phyloP scores from a whole-genome alignment of 2,888 invertebrate species.

The Stenodema calcarata region DNA sequence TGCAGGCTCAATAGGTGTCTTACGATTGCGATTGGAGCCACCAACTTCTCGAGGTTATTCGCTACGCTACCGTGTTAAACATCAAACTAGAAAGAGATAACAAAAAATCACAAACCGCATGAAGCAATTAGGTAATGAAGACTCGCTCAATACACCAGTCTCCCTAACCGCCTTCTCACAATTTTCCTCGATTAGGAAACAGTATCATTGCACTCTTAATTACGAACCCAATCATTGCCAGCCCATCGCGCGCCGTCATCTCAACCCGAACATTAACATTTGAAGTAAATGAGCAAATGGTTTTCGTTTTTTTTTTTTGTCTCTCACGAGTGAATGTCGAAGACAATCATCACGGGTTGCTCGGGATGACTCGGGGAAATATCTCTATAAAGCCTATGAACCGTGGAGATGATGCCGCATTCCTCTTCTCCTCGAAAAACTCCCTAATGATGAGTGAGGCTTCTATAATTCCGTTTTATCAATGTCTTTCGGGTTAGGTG shows the following conservation, averaged over 20 bases:
- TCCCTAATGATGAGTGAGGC: not conserved
- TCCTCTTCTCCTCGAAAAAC: not conserved
- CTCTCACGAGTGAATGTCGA: not conserved
- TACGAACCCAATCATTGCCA: not conserved
- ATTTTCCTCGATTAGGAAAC: not conserved
- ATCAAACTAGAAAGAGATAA: not conserved
- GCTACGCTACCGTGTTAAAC: not conserved
- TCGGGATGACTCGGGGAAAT: not conserved
- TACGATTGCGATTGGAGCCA: too few species aligned
- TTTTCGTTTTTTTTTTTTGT: not conserved
- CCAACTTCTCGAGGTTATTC: not conserved
- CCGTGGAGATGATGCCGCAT: conserved; percentile 2
- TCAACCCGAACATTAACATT: not conserved
- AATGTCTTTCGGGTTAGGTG: not conserved
- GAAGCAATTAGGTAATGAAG: not conserved
- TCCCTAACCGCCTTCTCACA: not conserved
- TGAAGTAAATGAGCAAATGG: not conserved
- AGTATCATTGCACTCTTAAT: not conserved
- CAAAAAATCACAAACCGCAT: not conserved
- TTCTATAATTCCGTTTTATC: not conserved
- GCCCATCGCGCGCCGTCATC: not conserved
- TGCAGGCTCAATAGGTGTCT: too few species aligned
- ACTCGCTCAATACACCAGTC: not conserved
- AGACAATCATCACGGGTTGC: not conserved
- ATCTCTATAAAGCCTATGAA: conserved; percentile 2